Evolutionary conservation across 2,888 invertebrate species (phyloP).

Genomic region (Ochropacha duplaris): DNA sequence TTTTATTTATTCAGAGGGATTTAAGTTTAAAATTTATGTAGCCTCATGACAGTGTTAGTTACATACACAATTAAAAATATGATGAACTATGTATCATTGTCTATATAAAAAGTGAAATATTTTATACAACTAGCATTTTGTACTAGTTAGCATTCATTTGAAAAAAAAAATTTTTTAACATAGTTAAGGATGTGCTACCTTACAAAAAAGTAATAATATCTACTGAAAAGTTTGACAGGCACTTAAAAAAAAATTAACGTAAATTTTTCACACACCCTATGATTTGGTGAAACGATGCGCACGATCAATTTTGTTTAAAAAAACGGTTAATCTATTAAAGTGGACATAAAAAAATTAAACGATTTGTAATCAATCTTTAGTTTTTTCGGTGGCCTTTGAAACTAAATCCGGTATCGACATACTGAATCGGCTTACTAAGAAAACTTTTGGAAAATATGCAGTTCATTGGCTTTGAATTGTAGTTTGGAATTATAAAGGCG

Average conservation of each 20-base stretch:
- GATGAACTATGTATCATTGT: too few species aligned
- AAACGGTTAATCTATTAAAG: conserved; percentile 51
- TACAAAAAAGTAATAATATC: neutral
- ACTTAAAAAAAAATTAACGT: conserved; percentile 50
- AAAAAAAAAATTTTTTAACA: too few species aligned
- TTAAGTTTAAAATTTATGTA: too few species aligned
- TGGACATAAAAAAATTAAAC: conserved; percentile 39
- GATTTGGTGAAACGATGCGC: conserved; percentile 63
- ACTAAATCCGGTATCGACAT: neutral
- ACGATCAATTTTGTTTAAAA: conserved; percentile 51
- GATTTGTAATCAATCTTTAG: conserved; percentile 51
- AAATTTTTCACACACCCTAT: conserved; percentile 66
- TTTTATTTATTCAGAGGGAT: too few species aligned
- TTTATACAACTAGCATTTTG: too few species aligned
- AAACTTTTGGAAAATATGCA: neutral
- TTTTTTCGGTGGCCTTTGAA: conserved; percentile 9
- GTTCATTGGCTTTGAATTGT: neutral
- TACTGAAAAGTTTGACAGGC: conserved; percentile 37
- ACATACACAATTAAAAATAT: too few species aligned
- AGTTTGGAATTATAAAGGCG: neutral
- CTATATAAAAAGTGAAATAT: too few species aligned
- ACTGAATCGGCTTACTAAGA: neutral
- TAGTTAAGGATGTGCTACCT: too few species aligned
- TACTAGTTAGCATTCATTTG: too few species aligned
- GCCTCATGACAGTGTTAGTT: too few species aligned